Base-by-base conservation (phyloP, 2,113 vertebrate genomes). In the Etheostoma spectabile region DNA sequence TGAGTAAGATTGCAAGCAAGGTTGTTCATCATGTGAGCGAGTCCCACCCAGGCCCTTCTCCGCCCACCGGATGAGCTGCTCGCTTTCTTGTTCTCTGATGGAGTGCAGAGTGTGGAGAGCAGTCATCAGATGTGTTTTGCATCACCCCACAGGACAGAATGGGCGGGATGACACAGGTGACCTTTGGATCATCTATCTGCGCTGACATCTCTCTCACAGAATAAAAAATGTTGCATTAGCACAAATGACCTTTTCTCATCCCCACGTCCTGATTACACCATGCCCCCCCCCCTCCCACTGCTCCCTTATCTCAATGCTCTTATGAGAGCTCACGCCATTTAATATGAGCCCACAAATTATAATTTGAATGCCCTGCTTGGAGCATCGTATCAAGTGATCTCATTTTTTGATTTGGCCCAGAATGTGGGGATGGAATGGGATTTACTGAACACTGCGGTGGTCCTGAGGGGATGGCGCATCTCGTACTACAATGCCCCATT, bases 191-290 rank as follows among this genome's bases (percentile, higher is more conserved):
- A 82, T 89, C 87, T 77, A 82, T 88, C 87, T 77, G 42, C 14
- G 16, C 49, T 77, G 77, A 87, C 77, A 35, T 90, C 85, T 89
- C 73, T 85, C 83, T 74, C 82, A 8, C 46, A 27, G 79, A 82
- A 85, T 90, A 78, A 91, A 89, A 89, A 90, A 88, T 81, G 83
- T 90, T 88, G 71, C 90, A 92, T 85, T 88, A 89, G 82, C 85
- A 69, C 86, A 82, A 92, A 93, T 91, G 89, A 92, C 90, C 91
- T 92, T 91, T 90, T 79, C 76, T 89, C 88, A 85, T 92, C 81
- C 70, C 61, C 68, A 35, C 48, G 33, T 89, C 86, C 79, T 90
- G 91, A 92, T 92, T 93, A 52, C 80, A 83, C 81, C 38, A 81
- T 56, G 76, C 59, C 77, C 80, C 18, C 1, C 65, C 89, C 90